A percentile compares a stretch with the other conserved stretches of the same genome.
These are phyloP conservation scores for Anguilla rostrata DNA, from an alignment of 2,113 vertebrate species.

Conservation along the genomic window DNA sequence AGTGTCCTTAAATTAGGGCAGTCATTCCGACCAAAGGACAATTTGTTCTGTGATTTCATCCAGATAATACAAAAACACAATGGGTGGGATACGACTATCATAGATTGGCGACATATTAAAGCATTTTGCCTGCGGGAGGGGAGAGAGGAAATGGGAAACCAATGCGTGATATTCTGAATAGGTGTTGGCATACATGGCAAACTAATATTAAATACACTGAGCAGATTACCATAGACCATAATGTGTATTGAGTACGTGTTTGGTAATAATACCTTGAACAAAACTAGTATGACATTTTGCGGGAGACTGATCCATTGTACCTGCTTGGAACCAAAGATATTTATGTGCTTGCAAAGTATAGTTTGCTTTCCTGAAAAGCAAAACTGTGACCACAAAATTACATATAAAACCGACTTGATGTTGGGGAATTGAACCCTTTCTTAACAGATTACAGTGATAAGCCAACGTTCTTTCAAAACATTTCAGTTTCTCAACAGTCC, in stretches of 20 bases:
- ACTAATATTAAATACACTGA: not conserved
- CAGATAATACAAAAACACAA: conserved; percentile 35
- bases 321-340: not conserved
- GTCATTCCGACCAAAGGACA: not conserved
- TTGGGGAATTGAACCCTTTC: no score
- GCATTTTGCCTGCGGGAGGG: conserved; percentile 18
- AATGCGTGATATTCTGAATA: not conserved
- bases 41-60: conserved; percentile 29
- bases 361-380: not conserved
- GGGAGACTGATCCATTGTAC: not conserved
- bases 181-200: not conserved
- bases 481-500: no score
- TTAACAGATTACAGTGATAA: no score
- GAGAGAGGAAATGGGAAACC: conserved; percentile 21
- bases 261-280: not conserved
- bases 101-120: conserved; percentile 19
- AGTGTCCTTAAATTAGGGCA: conserved; percentile 23
- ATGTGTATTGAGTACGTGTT: not conserved
- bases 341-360: not conserved
- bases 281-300: not conserved
- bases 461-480: no score
- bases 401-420: no score
- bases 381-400: not conserved
- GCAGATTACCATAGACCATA: not conserved
- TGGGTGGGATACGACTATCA: conserved; percentile 25